These are phyloP conservation scores for Trichogramma pretiosum DNA, from an alignment of 1,140 invertebrate species.

Conservation along the genomic window DNA sequence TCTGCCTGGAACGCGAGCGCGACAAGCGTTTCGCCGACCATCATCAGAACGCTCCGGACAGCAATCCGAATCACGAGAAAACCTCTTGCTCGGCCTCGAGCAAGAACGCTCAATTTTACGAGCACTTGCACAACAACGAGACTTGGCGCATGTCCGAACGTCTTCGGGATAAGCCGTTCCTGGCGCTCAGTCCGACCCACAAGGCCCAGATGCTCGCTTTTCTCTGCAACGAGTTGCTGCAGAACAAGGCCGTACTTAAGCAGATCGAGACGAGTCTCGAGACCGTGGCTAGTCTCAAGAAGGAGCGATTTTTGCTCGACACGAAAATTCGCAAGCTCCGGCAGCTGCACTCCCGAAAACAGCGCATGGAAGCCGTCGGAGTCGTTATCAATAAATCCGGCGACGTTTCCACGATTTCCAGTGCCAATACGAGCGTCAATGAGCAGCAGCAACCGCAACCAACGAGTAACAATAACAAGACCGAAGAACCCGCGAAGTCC, in stretches of 20 bases:
- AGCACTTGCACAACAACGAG: conserved; percentile 62
- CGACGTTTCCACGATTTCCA: conserved; percentile 41
- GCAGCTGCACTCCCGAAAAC: conserved; percentile 66
- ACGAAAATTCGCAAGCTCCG: conserved; percentile 76
- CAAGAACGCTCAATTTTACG: conserved; percentile 70
- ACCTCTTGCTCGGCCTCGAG: too few species aligned
- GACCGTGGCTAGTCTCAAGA: conserved; percentile 62
- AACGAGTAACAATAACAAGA: conserved; percentile 25
- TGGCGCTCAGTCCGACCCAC: conserved; percentile 73
- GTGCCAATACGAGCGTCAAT: conserved; percentile 39
- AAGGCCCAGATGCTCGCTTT: conserved; percentile 83
- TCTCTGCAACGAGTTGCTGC: conserved; percentile 87
- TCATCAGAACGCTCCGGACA: conserved; percentile 64
- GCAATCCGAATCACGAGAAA: conserved; percentile 48
- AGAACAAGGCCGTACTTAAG: conserved; percentile 78
- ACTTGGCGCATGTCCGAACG: conserved; percentile 69
- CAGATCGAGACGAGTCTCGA: conserved; percentile 73
- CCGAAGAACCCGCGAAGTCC: conserved; percentile 3
- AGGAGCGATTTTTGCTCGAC: conserved; percentile 75
- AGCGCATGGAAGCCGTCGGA: conserved; percentile 60
- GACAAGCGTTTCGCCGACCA: conserved; percentile 70
- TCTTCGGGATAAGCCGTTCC: conserved; percentile 71
- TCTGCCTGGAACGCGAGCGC: conserved; percentile 66
- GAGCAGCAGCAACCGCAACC: too few species aligned
- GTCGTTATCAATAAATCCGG: conserved; percentile 42